A percentile compares a stretch with the other conserved stretches of the same genome.
Conservation (phyloP, 1,140 invertebrate species). For the Eumaeus atala region DNA sequence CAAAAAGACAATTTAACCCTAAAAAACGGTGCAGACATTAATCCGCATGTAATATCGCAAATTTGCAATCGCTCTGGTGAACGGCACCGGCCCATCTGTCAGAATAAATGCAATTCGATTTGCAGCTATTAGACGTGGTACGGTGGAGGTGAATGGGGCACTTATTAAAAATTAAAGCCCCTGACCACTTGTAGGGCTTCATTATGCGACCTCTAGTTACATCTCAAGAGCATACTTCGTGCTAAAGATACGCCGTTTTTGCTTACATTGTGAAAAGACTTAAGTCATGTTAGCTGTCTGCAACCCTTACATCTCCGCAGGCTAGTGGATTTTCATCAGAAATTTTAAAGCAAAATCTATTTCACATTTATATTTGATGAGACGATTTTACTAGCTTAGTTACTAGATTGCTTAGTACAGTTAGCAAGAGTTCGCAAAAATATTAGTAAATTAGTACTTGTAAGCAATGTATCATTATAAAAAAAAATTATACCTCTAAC, state of each 20-base stretch:
- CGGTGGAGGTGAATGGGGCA: constrained; percentile 32
- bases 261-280: neutral
- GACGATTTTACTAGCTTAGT: too few species aligned
- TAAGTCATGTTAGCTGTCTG: too few species aligned
- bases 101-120: constrained; percentile 57
- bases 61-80: constrained; percentile 66
- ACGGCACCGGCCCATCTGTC: constrained; percentile 56
- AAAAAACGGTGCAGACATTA: constrained; percentile 71
- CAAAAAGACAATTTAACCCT: constrained; percentile 73
- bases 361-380: too few species aligned
- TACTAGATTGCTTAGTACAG: too few species aligned
- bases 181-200: constrained; percentile 7
- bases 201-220: neutral
- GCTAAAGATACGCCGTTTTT: constrained; percentile 1
- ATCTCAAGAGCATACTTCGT: neutral
- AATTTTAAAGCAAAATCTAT: too few species aligned
- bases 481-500: too few species aligned
- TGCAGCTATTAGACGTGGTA: constrained; percentile 48
- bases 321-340: too few species aligned
- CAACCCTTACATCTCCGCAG: too few species aligned
- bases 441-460: too few species aligned
- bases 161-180: constrained; percentile 33
- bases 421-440: too few species aligned
- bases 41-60: constrained; percentile 73
- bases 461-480: too few species aligned